Evolutionary conservation across 2,797 vertebrate species (phyloP).

Genomic region (Natrix natrix): DNA sequence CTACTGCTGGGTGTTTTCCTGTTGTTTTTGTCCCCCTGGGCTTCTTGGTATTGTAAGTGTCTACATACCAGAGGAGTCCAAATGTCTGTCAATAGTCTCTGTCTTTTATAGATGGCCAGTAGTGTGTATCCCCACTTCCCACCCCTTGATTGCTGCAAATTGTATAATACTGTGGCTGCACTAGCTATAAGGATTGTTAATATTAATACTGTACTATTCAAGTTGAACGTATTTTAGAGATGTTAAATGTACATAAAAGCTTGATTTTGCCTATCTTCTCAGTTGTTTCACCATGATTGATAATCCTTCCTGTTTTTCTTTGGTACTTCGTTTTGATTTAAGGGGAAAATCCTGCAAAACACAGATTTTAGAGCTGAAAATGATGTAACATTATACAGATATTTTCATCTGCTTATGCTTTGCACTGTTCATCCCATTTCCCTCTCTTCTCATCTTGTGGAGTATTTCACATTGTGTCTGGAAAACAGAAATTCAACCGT

Average conservation of each 20-base stretch:
- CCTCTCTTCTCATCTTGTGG: neutral
- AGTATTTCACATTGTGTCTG: neutral
- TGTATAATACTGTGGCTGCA: slow-evolving; percentile 68
- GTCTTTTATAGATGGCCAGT: slow-evolving; percentile 57
- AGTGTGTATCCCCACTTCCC: slow-evolving; percentile 23
- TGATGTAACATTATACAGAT: neutral
- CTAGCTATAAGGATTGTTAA: slow-evolving; percentile 64
- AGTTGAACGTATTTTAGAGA: slow-evolving; percentile 67
- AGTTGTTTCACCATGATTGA: slow-evolving; percentile 55
- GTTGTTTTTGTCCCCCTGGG: slow-evolving; percentile 60
- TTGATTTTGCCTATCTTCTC: slow-evolving; percentile 59
- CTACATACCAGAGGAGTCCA: slow-evolving; percentile 52
- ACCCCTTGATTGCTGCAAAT: slow-evolving; percentile 51
- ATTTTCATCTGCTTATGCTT: neutral
- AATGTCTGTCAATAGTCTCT: slow-evolving; percentile 59
- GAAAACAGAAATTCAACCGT: neutral
- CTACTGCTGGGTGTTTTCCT: slow-evolving; percentile 65
- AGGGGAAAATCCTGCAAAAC: neutral
- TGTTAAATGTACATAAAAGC: slow-evolving; percentile 73
- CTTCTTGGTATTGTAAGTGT: slow-evolving; percentile 64
- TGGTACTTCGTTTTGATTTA: neutral
- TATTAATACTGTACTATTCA: slow-evolving; percentile 67
- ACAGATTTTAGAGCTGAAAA: neutral
- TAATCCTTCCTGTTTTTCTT: slow-evolving; percentile 30
- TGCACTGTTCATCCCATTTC: neutral